Evolutionary conservation across 2,113 vertebrate genomes (phyloP), one percentile per base, ranked within the genome.

Genomic region (Caranx ignobilis): DNA sequence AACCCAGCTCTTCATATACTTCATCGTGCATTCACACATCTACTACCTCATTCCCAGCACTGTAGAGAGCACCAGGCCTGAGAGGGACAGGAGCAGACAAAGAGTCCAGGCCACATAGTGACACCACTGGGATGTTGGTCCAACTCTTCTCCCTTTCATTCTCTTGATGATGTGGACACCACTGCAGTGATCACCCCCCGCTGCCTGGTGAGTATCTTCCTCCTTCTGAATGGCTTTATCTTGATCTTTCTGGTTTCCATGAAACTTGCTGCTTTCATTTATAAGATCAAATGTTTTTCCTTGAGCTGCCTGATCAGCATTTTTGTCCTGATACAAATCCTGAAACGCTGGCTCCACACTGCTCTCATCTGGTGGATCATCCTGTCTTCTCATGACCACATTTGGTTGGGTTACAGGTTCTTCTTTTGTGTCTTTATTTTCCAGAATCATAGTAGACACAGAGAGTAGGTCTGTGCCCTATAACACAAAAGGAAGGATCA

Each of bases 21-120:
- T 41, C 7, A 39, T 62, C 6, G 55, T 62, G 9, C 11, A 32
- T 54, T 61, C 32, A 45, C 5, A 65, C 5, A 15, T 32, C 45
- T 87, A 21, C 55, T 91, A 96, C 96, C 94, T 95, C 48, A 89
- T 87, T 81, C 96, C 95, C 59, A 97, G 82, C 19, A 87, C 3
- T 15, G 74, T 90, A 56, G 94, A 93, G 26, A 94, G 65, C 31
- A 77, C 11, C 13, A 92, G 70, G 65, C 90, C 94, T 77, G 35
- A 79, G n/a, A 95, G 0, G 31, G 86, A 89, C 32, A 92, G 8
- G 12, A 84, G 62, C 39, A 93, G 61, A 78, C 95, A 96, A 2
- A 95, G 4, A 4, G 21, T 16, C 95, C 95, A 96, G 5, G 89
- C 91, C 12, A 87, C 2, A 34, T 62, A 89, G 41, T 60, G 66